These are phyloP conservation scores for Dysdera silvatica DNA, from an alignment of 1,140 invertebrate species.

Conservation along the genomic window DNA sequence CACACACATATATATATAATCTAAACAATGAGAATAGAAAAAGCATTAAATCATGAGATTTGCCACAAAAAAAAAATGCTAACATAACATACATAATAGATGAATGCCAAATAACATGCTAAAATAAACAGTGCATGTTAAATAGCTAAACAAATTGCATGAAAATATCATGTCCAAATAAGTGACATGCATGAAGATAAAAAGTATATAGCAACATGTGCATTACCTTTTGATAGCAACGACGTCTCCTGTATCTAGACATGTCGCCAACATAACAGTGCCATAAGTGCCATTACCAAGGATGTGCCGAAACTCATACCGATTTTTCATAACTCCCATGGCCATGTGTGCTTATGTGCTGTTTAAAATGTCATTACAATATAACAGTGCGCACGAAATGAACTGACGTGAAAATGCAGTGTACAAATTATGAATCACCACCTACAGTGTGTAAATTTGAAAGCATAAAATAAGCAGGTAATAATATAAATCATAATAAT, in stretches of 20 bases:
- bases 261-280: slow-evolving; percentile 89
- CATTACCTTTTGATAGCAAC: slow-evolving; percentile 89
- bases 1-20: no score
- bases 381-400: slow-evolving; percentile 8
- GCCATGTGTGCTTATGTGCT: background rate
- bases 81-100: no score
- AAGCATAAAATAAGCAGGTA: no score
- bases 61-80: no score
- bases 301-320: slow-evolving; percentile 88
- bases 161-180: background rate
- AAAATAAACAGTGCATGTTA: background rate
- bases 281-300: slow-evolving; percentile 98
- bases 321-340: slow-evolving; percentile 60
- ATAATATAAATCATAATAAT: no score
- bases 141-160: background rate
- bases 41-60: no score
- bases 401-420: slow-evolving; percentile 1
- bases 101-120: no score
- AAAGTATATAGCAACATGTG: background rate
- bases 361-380: background rate
- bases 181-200: slow-evolving; percentile 2
- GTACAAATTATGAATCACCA: slow-evolving; percentile 13
- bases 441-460: no score
- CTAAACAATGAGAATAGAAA: no score
- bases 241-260: slow-evolving; percentile 95